Percentiles rank a stretch among this genome's conserved stretches.
These are phyloP conservation scores for Furcula furcula DNA, from an alignment of 2,888 invertebrate genomes.

Conservation along the genomic window DNA sequence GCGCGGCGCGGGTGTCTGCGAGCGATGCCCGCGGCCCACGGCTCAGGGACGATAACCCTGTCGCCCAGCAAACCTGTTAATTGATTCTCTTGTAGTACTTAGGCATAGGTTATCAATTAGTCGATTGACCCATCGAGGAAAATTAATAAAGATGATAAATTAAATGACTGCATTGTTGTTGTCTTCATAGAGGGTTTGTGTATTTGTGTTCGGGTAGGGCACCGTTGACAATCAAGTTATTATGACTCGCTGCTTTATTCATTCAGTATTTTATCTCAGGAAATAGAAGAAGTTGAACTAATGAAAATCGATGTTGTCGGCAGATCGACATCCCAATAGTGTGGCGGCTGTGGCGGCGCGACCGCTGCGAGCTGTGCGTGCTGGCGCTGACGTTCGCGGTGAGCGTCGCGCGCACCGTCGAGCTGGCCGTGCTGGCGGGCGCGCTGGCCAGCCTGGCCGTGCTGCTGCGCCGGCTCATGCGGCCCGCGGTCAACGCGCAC, in stretches of 20 bases:
- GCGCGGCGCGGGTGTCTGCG: constrained; percentile 1
- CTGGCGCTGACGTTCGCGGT: constrained; percentile 84
- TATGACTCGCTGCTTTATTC: too few relatives aligned
- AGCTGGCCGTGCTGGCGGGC: constrained; percentile 90
- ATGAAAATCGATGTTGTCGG: too few relatives aligned
- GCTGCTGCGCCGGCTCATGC: constrained; percentile 85
- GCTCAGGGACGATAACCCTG: constrained; percentile 20
- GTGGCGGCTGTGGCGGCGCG: constrained; percentile 77
- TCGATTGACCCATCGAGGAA: background rate
- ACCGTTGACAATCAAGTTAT: too few relatives aligned
- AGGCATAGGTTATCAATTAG: background rate
- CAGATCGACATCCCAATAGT: constrained; percentile 80
- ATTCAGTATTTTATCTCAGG: too few relatives aligned
- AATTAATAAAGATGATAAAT: background rate
- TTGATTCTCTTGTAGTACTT: constrained; percentile 8
- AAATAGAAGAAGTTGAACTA: too few relatives aligned
- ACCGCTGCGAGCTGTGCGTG: constrained; percentile 84
- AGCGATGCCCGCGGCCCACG: constrained; percentile 11
- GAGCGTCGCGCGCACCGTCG: constrained; percentile 87
- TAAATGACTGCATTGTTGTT: too few relatives aligned
- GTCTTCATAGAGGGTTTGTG: too few relatives aligned
- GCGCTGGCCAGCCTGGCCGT: constrained; percentile 83
- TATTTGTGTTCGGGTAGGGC: too few relatives aligned
- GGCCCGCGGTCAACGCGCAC: constrained; percentile 72
- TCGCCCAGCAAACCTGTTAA: constrained; percentile 7